Conservation (phyloP, 2,113 vertebrate species). For the Mormoops blainvillei region DNA sequence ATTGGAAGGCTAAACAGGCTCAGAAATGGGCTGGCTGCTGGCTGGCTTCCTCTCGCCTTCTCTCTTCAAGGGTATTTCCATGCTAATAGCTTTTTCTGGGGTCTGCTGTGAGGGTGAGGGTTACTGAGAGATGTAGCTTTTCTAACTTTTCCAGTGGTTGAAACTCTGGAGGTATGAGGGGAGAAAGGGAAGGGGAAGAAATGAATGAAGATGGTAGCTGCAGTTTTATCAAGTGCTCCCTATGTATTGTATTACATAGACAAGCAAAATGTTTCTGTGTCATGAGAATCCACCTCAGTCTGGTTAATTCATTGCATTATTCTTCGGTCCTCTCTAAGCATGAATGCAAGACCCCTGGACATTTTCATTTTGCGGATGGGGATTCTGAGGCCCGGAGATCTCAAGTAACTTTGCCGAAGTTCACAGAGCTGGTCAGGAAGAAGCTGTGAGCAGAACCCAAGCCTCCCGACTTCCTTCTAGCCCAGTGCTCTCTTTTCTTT, state of each 20-base stretch:
- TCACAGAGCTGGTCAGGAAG: neutral
- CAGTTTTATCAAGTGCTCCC: neutral
- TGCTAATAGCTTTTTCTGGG: neutral
- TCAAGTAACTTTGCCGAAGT: neutral
- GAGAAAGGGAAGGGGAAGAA: neutral
- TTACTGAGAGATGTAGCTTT: neutral
- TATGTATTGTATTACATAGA: neutral
- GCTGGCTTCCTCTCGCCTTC: neutral
- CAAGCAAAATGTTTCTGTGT: neutral
- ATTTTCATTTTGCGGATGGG: neutral
- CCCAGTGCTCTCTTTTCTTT: neutral
- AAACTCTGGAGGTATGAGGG: neutral
- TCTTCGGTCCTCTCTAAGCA: neutral
- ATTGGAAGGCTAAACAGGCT: conserved; percentile 50
- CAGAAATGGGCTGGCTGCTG: neutral
- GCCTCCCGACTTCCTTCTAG: neutral
- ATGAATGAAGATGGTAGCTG: neutral
- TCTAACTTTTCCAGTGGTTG: neutral
- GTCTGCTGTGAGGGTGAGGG: neutral
- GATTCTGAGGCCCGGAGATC: neutral
- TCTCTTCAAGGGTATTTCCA: neutral
- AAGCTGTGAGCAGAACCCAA: neutral
- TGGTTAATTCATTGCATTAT: neutral
- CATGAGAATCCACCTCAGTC: neutral
- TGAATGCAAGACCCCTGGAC: neutral